Evolutionary conservation across 2,888 invertebrate genomes (phyloP), one percentile per base, ranked within the genome.

Genomic region (Drosophila pegasa): DNA sequence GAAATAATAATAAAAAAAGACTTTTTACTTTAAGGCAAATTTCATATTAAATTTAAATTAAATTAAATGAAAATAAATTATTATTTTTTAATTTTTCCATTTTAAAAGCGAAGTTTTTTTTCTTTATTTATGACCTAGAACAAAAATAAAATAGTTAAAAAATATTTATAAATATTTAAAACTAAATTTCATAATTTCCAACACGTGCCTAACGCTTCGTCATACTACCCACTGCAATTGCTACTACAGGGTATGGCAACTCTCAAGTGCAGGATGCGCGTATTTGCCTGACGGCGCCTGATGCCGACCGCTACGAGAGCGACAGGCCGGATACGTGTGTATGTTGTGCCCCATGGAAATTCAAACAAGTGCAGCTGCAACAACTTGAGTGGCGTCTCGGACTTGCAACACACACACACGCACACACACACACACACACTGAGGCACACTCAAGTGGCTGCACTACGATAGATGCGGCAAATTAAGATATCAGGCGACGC

Each of bases 401-500:
- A 52, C 48, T 40, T 27, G 45, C 31, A 38, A 8, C 31, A 31
- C 31, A 20, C 33, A 35, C 48, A 9, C 31, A 33, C 22, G 33
- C 14, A 20, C 14, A 31, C n/a, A n/a, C n/a, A 37, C 35, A n/a
- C 14, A 45, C 27, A 18, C 3, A 31, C 0, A 48, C 2, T 18
- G 27, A 3, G 18, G 12, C 31, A 48, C 59, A 59, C 68, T 84
- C 71, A 70, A 71, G 81, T 75, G 88, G 43, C 18, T 45, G 47
- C 40, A 33, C 69, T 45, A 43, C 66, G 78, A 80, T 87, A 85
- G 84, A 69, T 55, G 68, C 85, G 77, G 76, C 75, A 85, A 89
- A 87, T 87, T 88, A 89, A 87, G 87, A 89, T 87, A 87, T 87
- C 88, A 83, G 77, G 77, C 87, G 59, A 75, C 88, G 88, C 80